Conservation (phyloP, 2,888 invertebrate species). For the Drosophila neoperkinsi region DNA sequence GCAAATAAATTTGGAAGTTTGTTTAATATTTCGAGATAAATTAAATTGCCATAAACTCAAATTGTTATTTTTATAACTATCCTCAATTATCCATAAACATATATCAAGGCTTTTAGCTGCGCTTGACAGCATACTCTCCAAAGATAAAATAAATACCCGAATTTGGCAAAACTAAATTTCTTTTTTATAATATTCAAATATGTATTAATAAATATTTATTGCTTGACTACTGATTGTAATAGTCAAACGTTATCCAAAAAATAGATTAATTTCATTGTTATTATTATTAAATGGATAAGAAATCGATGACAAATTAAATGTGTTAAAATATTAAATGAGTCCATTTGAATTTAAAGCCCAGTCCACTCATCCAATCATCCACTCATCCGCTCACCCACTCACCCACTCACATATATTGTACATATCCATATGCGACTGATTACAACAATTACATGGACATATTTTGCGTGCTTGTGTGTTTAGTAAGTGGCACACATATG, state of each 20-base stretch:
- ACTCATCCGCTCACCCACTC: background rate
- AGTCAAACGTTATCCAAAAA: background rate
- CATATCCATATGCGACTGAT: conserved; percentile 12
- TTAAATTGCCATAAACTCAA: background rate
- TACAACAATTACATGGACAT: conserved; percentile 5
- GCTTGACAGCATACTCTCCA: background rate
- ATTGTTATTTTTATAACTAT: background rate
- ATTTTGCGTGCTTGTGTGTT: background rate
- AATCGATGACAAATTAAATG: background rate
- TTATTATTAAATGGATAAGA: background rate
- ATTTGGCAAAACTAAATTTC: background rate
- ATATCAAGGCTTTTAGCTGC: background rate
- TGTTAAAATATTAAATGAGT: background rate
- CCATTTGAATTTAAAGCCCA: background rate
- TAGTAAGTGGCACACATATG: conserved; percentile 15
- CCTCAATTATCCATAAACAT: background rate
- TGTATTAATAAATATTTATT: background rate
- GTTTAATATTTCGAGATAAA: background rate
- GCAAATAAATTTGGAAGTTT: background rate
- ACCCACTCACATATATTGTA: background rate
- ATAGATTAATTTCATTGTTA: background rate
- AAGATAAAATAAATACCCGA: background rate
- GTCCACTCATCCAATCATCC: background rate
- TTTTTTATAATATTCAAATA: background rate
- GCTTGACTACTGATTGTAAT: background rate